Percentiles rank a stretch among this genome's conserved stretches.
phyloP scores from a whole-genome alignment of 2,888 invertebrate genomes.

The Campaea margaritaria region DNA sequence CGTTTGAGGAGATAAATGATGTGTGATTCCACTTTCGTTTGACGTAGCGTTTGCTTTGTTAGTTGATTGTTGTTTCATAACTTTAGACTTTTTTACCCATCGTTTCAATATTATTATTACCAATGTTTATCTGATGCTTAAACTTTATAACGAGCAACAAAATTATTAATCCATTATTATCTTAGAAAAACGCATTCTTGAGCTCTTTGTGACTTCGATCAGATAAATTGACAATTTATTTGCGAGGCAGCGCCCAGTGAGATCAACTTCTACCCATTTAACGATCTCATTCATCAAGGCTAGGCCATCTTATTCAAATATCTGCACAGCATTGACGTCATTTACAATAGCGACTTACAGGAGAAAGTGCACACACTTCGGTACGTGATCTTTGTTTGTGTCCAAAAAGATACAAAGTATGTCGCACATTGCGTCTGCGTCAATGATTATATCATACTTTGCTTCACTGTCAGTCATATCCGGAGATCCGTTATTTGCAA shows the following conservation, averaged over 20 bases:
- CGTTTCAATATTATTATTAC: no score
- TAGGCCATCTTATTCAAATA: conserved; percentile 11
- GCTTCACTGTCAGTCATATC: conserved; percentile 43
- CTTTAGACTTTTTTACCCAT: no score
- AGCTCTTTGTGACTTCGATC: neutral
- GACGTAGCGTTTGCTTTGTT: neutral
- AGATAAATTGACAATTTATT: neutral
- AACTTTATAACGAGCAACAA: no score
- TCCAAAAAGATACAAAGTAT: conserved; percentile 61
- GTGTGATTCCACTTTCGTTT: conserved; percentile 6
- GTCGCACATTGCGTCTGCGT: conserved; percentile 60
- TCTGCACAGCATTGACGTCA: conserved; percentile 35
- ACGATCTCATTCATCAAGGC: conserved; percentile 10
- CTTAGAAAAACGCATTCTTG: no score
- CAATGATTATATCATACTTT: conserved; percentile 63
- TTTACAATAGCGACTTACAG: conserved; percentile 23
- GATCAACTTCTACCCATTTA: neutral
- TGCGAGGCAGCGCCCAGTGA: neutral
- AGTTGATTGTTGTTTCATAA: no score
- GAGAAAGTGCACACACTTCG: conserved; percentile 43
- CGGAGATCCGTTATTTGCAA: conserved; percentile 61
- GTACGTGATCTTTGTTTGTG: conserved; percentile 63
- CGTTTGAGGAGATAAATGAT: conserved; percentile 6
- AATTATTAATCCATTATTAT: no score
- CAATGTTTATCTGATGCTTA: no score